Conservation (phyloP, 2,113 vertebrate species). For the Aleadryas rufinucha region DNA sequence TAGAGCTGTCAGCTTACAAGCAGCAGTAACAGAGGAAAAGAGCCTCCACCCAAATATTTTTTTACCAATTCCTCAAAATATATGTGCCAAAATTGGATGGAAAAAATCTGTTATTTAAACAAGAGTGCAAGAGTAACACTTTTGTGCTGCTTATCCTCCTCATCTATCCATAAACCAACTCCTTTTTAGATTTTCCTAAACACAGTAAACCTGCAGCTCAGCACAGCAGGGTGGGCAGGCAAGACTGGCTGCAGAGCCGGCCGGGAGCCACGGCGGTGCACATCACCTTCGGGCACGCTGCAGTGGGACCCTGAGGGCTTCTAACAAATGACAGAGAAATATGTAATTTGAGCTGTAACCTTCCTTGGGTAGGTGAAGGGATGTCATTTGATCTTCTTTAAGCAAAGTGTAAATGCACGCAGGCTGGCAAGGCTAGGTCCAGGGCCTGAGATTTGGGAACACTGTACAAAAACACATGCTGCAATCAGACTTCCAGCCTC, state of each 20-base stretch:
- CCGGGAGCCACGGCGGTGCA: neutral
- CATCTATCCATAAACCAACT: neutral
- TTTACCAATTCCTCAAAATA: neutral
- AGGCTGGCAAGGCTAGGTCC: neutral
- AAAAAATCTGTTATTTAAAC: neutral
- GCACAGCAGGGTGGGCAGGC: neutral
- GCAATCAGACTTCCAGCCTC: conserved; percentile 18
- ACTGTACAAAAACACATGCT: neutral
- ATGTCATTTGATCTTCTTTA: conserved; percentile 47
- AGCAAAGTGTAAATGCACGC: neutral
- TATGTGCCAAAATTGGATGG: neutral
- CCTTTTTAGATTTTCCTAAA: neutral
- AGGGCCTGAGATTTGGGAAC: neutral
- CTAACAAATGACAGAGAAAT: conserved; percentile 21
- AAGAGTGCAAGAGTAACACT: neutral
- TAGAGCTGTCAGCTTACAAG: neutral
- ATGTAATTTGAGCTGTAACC: conserved; percentile 13
- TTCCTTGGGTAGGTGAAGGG: conserved; percentile 29
- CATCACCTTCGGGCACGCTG: neutral
- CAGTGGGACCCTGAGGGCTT: neutral
- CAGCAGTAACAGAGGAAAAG: neutral
- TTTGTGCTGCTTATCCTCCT: neutral
- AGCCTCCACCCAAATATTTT: conserved; percentile 39
- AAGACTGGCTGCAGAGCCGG: neutral
- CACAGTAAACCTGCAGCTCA: neutral